These are phyloP conservation scores for Caenorhabditis macrosperma DNA, from an alignment of 2,888 invertebrate genomes.

Conservation along the genomic window DNA sequence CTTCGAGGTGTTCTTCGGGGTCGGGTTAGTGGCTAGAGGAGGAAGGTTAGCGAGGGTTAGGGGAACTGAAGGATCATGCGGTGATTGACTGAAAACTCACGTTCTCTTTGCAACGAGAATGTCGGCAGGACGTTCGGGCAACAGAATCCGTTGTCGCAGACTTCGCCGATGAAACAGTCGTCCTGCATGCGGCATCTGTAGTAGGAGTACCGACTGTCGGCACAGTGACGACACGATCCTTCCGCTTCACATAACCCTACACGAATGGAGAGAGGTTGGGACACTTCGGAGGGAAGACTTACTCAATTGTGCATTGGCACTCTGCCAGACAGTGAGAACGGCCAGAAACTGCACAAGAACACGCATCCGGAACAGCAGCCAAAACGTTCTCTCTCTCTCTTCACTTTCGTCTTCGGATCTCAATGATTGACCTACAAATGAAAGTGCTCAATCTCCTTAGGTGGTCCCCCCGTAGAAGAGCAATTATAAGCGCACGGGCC, in stretches of 20 bases:
- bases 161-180: constrained; percentile 69
- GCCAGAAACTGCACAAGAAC: constrained; percentile 12
- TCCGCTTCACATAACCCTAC: constrained; percentile 69
- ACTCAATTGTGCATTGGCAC: constrained; percentile 42
- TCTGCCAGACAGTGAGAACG: background rate
- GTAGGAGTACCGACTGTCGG: constrained; percentile 68
- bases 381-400: constrained; percentile 9
- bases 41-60: constrained; percentile 28
- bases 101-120: constrained; percentile 56
- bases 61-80: background rate
- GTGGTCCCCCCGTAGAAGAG: background rate
- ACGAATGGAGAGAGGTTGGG: background rate
- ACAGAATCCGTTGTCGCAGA: constrained; percentile 71
- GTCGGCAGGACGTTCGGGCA: constrained; percentile 63
- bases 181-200: constrained; percentile 67
- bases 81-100: constrained; percentile 37
- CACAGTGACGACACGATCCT: constrained; percentile 67
- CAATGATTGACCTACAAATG: constrained; percentile 42
- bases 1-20: constrained; percentile 9
- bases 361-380: background rate
- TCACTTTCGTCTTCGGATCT: constrained; percentile 1
- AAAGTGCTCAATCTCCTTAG: constrained; percentile 30
- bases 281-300: constrained; percentile 10
- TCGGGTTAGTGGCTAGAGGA: constrained; percentile 37
- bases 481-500: constrained; percentile 34